Evolutionary conservation across 2,113 vertebrate species (phyloP).

Genomic region (Tragelaphus buxtoni): DNA sequence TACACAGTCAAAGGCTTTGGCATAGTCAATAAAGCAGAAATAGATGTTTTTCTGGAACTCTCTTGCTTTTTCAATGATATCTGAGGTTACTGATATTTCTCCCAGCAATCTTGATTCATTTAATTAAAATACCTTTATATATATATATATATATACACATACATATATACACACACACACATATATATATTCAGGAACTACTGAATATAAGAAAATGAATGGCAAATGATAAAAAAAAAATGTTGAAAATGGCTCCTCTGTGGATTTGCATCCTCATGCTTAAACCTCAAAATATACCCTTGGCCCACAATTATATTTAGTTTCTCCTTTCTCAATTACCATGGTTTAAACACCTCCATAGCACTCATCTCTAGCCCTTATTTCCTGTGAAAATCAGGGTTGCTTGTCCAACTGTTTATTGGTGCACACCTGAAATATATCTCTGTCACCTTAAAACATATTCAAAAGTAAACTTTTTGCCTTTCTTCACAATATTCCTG

Average conservation of each 20-base stretch:
- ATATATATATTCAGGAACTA: background rate
- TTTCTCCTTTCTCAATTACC: background rate
- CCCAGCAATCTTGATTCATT: too few relatives aligned
- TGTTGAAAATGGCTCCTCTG: background rate
- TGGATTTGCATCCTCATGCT: background rate
- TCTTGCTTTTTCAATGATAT: too few relatives aligned
- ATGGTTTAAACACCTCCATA: background rate
- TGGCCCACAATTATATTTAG: background rate
- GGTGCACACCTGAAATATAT: background rate
- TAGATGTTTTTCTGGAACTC: too few relatives aligned
- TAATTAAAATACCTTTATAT: too few relatives aligned
- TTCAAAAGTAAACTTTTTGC: background rate
- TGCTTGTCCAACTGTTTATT: background rate
- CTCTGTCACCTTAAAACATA: background rate
- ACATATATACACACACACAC: too few relatives aligned
- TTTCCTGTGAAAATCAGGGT: background rate
- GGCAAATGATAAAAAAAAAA: background rate
- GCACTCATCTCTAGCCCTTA: background rate
- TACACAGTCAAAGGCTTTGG: too few relatives aligned
- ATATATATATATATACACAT: too few relatives aligned
- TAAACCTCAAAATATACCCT: background rate
- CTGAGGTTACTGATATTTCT: too few relatives aligned
- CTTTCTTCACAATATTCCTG: background rate
- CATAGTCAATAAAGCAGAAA: too few relatives aligned
- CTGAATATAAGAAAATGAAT: background rate